Conservation (phyloP, 2,113 vertebrate species). For the Apteryx owenii region DNA sequence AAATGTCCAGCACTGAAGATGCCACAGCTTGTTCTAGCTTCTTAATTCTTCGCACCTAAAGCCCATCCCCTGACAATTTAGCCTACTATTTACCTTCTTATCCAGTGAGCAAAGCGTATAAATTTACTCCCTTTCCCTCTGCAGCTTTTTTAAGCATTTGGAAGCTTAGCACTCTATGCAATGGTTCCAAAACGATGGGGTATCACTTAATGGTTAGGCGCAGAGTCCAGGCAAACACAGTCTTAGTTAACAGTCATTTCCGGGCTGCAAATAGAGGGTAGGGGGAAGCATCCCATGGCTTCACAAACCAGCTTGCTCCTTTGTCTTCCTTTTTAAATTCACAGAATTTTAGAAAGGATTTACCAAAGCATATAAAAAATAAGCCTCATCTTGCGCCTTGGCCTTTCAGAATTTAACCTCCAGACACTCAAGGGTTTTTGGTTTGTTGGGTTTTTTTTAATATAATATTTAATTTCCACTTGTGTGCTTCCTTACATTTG, state of each 20-base stretch:
- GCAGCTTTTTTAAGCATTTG: background rate
- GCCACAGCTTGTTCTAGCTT: background rate
- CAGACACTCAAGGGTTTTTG: background rate
- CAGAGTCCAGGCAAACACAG: background rate
- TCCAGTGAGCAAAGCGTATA: background rate
- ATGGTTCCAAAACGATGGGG: rapidly evolving
- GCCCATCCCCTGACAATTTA: background rate
- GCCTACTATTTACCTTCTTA: background rate
- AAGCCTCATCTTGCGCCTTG: background rate
- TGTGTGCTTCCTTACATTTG: background rate
- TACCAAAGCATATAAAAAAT: background rate
- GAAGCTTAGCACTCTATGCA: background rate
- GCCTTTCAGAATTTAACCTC: background rate
- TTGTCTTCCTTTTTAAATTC: background rate
- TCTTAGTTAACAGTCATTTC: background rate
- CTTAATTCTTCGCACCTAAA: background rate
- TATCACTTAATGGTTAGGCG: background rate
- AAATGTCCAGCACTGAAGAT: background rate
- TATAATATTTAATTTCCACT: background rate
- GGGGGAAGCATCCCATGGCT: background rate
- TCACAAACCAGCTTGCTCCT: background rate
- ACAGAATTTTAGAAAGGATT: background rate
- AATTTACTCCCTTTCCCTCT: background rate
- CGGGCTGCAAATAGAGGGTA: background rate
- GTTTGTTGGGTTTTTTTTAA: background rate